Base-by-base conservation (phyloP, 2,888 invertebrate genomes). In the Lymantria dispar region DNA sequence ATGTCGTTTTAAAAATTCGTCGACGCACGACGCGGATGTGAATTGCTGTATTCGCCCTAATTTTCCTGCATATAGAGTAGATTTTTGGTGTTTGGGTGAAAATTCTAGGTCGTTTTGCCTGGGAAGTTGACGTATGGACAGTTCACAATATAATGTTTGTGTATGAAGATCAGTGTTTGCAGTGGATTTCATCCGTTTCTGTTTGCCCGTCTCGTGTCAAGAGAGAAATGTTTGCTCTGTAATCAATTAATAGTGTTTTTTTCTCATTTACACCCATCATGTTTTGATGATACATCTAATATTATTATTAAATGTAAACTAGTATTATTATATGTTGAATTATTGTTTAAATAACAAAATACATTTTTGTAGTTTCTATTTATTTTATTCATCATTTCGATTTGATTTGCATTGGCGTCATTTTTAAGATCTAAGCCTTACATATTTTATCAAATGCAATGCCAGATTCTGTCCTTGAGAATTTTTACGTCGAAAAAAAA, bases 71-170 rank as follows among this genome's bases (percentile, higher is more conserved):
- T n/a, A 55, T 79, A 80, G 66, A 74, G 76, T 64, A 62, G 54
- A 58, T 56, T 59, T 67, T 66, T 39, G 30, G 14, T 48, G 22
- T 53, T 62, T 63, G 45, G 31, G 43, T 38, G 42, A 30, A 36
- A 29, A n/a, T 42, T 14, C 33, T 42, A 33, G 53, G 58, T 44
- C 29, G 54, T 50, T 58, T 75, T 72, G 62, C 79, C 74, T 87
- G 87, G 87, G 88, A 88, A 87, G 83, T 74, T 70, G 66, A 69
- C 70, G 69, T 60, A 62, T 64, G 78, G 78, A 73, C 75, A 76
- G 83, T 89, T 87, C 84, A 83, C 87, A 87, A 86, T 85, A 76
- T 78, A 77, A 68, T 85, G 82, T 88, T 86, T 87, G 84, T 76
- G 64, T 78, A 83, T 78, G 81, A 78, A 80, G 80, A 87, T 86